Base-by-base conservation (phyloP, 2,888 invertebrate species). In the Polydesmus complanatus region DNA sequence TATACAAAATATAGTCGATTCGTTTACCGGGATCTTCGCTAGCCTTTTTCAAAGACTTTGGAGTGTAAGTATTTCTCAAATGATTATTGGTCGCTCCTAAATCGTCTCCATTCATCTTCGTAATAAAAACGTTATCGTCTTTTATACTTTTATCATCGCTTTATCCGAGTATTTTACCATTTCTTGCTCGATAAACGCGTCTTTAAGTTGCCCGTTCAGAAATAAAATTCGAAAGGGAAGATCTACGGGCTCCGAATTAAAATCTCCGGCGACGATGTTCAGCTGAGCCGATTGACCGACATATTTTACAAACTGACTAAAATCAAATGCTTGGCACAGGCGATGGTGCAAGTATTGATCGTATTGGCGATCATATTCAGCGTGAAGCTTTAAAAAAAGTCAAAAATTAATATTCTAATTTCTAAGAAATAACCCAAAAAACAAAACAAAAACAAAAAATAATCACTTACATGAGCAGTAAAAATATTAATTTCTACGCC, bases 291-390 rank as follows among this genome's bases (percentile, higher is more conserved):
- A 79, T 14, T 80, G 79, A 53, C 85, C 82, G 0, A 94, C 95
- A 69, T 90, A 79, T 68, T 85, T 84, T 61, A 98, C 85, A 73
- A 97, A 93, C 78, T 96, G 92, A 63, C 92, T 90, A 61, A 93
- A 86, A 70, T 97, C 92, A 71, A 89, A 91, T 1, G 95, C 91
- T 78, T 98, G 97, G 58, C 90, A 79, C 5, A 93, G 82, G 68
- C 98, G 80, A 74, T 98, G 98, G 50, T 93, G 87, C 67, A 85
- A 79, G 73, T 98, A 98, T 63, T 79, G 77, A 71, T 96, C 95
- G 70, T 82, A 80, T 63, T 82, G 81, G 48, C 80, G 78, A 72
- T 88, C 82, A 70, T 97, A 97, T 75, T 95, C 93, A 0, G 96
- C 97, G 77, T 96, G 96, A 59, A 97, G 78, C 91, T 92, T 73